Percentiles rank a stretch among this genome's conserved stretches.
These are phyloP conservation scores for Daktulosphaira vitifoliae DNA, from an alignment of 1,140 invertebrate species.

Conservation along the genomic window DNA sequence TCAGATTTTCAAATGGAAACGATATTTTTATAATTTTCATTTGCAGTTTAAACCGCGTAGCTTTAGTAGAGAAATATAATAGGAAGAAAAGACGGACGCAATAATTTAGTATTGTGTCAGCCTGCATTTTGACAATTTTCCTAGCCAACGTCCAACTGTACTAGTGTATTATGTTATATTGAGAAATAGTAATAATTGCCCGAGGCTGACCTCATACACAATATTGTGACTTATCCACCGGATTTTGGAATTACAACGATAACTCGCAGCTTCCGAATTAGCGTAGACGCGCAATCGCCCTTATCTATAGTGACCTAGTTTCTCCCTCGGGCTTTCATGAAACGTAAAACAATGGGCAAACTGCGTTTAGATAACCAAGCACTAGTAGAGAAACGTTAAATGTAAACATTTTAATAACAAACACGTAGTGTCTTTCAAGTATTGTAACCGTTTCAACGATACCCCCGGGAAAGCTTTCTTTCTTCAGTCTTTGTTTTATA, in stretches of 20 bases:
- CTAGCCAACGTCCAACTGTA: too few relatives aligned
- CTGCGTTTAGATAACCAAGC: not conserved
- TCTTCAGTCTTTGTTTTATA: too few relatives aligned
- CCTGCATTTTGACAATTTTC: too few relatives aligned
- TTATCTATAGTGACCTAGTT: slow-evolving; percentile 12
- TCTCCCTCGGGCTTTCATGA: not conserved
- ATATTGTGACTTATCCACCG: too few relatives aligned
- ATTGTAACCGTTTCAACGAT: not conserved
- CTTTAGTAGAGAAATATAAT: too few relatives aligned
- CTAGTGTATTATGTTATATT: too few relatives aligned
- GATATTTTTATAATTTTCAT: slow-evolving; percentile 29
- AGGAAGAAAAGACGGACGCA: too few relatives aligned
- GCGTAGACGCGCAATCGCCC: not conserved
- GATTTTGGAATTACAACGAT: not conserved
- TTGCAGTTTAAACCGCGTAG: not conserved
- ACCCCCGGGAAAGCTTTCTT: not conserved
- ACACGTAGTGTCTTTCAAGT: not conserved
- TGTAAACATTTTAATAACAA: slow-evolving; percentile 10
- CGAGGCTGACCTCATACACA: too few relatives aligned
- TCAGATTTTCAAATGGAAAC: slow-evolving; percentile 24
- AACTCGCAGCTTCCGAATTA: slow-evolving; percentile 2
- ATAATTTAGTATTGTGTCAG: too few relatives aligned
- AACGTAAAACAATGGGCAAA: slow-evolving; percentile 2
- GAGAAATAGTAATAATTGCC: too few relatives aligned
- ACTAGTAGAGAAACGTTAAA: not conserved